Evolutionary conservation across 2,797 vertebrate species (phyloP), one percentile per base, ranked within the genome.

Genomic region (Chromobotia macracanthus): DNA sequence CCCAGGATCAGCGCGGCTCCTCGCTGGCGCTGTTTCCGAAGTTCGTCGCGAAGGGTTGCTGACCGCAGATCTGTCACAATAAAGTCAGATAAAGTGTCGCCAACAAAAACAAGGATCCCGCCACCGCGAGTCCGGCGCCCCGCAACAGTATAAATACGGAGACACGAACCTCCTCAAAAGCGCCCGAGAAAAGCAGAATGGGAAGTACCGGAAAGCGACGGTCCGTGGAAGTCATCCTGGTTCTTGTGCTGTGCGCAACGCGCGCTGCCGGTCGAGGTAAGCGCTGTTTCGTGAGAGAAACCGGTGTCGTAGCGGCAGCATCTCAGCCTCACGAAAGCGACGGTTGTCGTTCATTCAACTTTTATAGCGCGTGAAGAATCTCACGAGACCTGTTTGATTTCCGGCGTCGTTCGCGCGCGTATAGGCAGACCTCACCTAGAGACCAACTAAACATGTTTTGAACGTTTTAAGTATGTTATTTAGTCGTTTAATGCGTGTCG

Each of bases 221-320:
- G n/a, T 65, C 38, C 15, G 60, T 83, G 80, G 82, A 78, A 63
- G 69, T 83, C 61, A 48, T 79, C 35, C n/a, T 70, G 70, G 21
- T 84, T 53, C 82, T 84, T 12, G 46, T 79, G 8, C 73, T 86
- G 53, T 72, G 70, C 80, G 70, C 64, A 28, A 11, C 60, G 61
- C 38, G 61, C 31, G 67, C 67, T 25, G 19, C 21, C 72, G 44
- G 81, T 53, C 82, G 83, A 78, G 85, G 85, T 86, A 80, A 78
- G 81, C 21, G 44, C 73, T 60, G 18, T 9, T 35, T 63, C 23
- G 18, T 21, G 18, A 0, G 21, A 25, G 58, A 64, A 56, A 56
- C 11, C 41, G 41, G 41, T 35, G 2, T 19, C 41, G 13, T 23
- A 2, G 25, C n/a, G 3, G 51, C 28, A 46, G 28, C 35, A 28